Base-by-base conservation (phyloP, 2,888 invertebrate genomes). In the Synergus itoensis region DNA sequence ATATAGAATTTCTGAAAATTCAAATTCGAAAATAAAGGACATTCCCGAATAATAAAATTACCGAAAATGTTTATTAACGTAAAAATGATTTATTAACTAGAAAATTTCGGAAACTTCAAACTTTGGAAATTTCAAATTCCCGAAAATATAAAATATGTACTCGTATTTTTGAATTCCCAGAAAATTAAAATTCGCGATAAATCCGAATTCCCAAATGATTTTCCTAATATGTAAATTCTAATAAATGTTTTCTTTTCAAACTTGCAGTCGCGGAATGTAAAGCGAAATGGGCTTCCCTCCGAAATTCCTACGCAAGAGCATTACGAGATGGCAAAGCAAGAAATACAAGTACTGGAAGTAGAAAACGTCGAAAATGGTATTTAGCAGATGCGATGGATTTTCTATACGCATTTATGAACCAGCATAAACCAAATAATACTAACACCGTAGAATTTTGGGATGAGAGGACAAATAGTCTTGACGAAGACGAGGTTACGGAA, bases 291-390 rank as follows among this genome's bases (percentile, higher is more conserved):
- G 73, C 73, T 7, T 53, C 73, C 9, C 36, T 73, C 4, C 16
- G 73, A 36, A 73, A 73, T 53, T 73, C 73, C n/a, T 73, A 73
- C 9, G 73, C 73, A n/a, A 28, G 73, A 4, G 73, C 73, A 48
- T 73, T 73, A n/a, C 28, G 73, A 11, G 73, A 73, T 45, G 73
- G 53, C 4, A 73, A 73, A 11, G 14, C 73, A 36, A 48, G 28
- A 53, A 36, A n/a, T 11, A 36, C 73, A 9, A 16, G 53, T 4
- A 36, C 73, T 36, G 41, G n/a, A n/a, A 48, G 36, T 4, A 48
- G 73, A 3, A 73, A 73, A 53, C 73, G 73, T 28, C 48, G 73
- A 36, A 73, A 73, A 73, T 73, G 73, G 73, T 73, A 73, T 73
- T 73, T 73, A 28, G 48, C 73, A 9, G 73, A 73, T 28, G 48